Evolutionary conservation across 1,140 invertebrate species (phyloP), one percentile per base, ranked within the genome.

Genomic region (Drosophila funebris): DNA sequence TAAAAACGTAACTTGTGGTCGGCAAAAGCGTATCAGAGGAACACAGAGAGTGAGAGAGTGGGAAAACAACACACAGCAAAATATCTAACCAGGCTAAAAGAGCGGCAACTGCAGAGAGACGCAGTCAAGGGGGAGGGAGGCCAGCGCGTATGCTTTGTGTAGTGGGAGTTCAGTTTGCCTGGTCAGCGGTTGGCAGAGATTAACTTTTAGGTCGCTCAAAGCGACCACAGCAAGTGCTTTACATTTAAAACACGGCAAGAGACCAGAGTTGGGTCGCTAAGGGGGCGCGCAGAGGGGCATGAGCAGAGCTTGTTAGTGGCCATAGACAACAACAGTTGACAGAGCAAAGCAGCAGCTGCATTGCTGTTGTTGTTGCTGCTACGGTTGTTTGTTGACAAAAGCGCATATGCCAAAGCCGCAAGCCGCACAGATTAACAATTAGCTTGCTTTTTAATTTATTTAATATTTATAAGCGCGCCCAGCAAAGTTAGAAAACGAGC

Each of bases 181-280:
- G 67, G 67, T 57, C 72, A 88, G 83, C 83, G 83, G 78, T 87
- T 83, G 83, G 83, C 72, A 88, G 83, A 87, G 83, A 87, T 87
- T 87, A 87, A 87, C 83, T 87, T 87, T 87, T 81, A 84, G 84
- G 76, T 88, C 83, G 84, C 76, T 83, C 83, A 87, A 87, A 87
- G 84, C 83, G 83, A 87, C 83, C 83, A 70, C 83, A 87, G 83
- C 83, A 87, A 87, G 82, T 87, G 83, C 82, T 87, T 88, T 87
- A 78, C 83, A 87, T 82, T 85, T 87, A 78, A 85, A 85, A 78
- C 78, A 85, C 76, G 73, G 63, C 58, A 52, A 16, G 60, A 71
- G 22, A 41, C 16, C 39, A 41, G 18, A 41, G 18, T 8, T 1
- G 5, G 18, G 39, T n/a, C 37, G 9, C 50, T 41, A 60, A 37